phyloP scores from a whole-genome alignment of 2,113 vertebrate genomes.

The Gallinago paraguaiae region DNA sequence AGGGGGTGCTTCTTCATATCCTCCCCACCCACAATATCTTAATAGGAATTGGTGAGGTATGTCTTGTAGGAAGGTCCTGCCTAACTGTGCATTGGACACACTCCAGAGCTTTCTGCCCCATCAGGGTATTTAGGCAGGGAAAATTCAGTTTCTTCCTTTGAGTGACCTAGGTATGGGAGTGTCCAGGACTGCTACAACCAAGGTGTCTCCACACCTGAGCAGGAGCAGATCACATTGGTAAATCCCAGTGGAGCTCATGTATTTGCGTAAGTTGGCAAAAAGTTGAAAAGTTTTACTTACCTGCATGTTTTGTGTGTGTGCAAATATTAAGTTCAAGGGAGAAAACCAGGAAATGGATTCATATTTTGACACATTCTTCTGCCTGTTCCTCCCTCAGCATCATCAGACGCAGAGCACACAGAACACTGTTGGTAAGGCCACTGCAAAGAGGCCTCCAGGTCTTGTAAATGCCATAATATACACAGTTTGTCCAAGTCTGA shows the following conservation, averaged over 20 bases:
- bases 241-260: neutral
- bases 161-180: neutral
- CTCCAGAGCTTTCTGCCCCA: neutral
- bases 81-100: fast-evolving
- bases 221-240: neutral
- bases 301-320: neutral
- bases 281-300: neutral
- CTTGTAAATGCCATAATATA: neutral
- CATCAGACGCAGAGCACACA: neutral
- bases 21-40: neutral
- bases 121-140: neutral
- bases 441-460: neutral
- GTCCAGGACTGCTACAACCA: neutral
- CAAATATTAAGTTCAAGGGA: neutral
- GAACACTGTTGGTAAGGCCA: neutral
- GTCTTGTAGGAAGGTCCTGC: neutral
- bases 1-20: neutral
- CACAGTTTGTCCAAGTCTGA: neutral
- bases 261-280: neutral
- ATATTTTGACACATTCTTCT: neutral
- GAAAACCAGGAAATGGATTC: neutral
- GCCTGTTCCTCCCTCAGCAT: neutral
- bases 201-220: neutral
- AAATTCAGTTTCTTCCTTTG: neutral
- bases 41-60: neutral